Evolutionary conservation across 1,140 invertebrate genomes (phyloP).

Genomic region (Triops longicaudatus): DNA sequence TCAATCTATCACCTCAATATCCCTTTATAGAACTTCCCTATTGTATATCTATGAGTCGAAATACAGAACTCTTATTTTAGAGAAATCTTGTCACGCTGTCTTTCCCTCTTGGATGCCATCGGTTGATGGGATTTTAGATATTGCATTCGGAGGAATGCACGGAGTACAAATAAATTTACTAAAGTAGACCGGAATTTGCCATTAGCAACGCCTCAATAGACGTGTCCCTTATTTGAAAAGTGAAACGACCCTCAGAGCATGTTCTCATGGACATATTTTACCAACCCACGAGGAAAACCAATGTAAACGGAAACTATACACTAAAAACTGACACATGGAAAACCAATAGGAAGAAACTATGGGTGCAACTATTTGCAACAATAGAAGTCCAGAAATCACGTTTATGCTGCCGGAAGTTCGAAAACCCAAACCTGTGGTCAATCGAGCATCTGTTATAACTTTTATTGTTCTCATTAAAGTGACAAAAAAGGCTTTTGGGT

Average conservation of each 20-base stretch:
- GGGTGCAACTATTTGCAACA: no score
- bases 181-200: neutral
- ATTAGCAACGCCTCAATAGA: neutral
- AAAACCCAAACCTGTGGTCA: neutral
- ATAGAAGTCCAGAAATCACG: neutral
- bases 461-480: neutral
- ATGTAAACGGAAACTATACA: neutral
- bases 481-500: neutral
- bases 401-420: neutral
- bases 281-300: neutral
- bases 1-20: neutral
- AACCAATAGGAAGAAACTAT: neutral
- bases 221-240: neutral
- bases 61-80: conserved; percentile 2
- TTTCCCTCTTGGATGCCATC: neutral
- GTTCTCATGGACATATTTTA: neutral
- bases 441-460: neutral
- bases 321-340: neutral
- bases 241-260: neutral
- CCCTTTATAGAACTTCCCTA: neutral
- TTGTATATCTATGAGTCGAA: neutral
- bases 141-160: neutral
- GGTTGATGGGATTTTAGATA: no score
- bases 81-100: neutral
- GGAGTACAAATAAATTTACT: neutral